Evolutionary conservation across 2,797 vertebrate species (phyloP), one percentile per base, ranked within the genome.

Genomic region (Phoebastria nigripes): DNA sequence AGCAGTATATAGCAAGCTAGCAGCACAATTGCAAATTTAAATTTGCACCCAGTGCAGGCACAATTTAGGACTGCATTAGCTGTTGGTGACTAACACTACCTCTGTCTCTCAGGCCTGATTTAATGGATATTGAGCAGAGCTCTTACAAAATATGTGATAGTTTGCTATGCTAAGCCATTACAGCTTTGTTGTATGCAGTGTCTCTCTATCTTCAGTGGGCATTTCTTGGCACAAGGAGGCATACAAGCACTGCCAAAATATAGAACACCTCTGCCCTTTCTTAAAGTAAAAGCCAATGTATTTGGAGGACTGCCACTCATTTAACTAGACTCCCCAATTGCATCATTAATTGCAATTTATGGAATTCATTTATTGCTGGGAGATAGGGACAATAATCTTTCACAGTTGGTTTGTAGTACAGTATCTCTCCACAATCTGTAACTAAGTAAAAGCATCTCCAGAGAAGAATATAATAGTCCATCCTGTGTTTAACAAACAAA

Each of bases 301-400:
- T 63, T 93, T 96, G 94, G 88, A 94, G 44, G 31, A 12, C 73
- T 92, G 88, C 73, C 82, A 96, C 41, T 90, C 47, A 59, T 82
- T 91, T 81, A 90, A 73, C 80, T 39, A 77, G 55, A 26, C 28
- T 80, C 58, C 66, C 39, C 41, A 81, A 0, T 0, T 82, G n/a
- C 85, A 91, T 61, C 59, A 88, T 84, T 97, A 95, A 84, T 88
- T 93, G 72, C 66, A 90, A 94, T 95, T 94, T 96, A 77, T 79
- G 58, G 73, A 79, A 92, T 82, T 73, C 35, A 84, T 93, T 92
- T 93, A 86, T 86, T 86, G 58, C 69, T 65, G 20, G 44, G 71
- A 83, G 87, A 87, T 67, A 66, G 41, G 52, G 55, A 89, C 59
- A 91, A 81, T 35, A 89, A 94, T 63, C 25, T 87, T 84, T 93